Base-by-base conservation (phyloP, 1,140 invertebrate species). In the Micrasema minimum region DNA sequence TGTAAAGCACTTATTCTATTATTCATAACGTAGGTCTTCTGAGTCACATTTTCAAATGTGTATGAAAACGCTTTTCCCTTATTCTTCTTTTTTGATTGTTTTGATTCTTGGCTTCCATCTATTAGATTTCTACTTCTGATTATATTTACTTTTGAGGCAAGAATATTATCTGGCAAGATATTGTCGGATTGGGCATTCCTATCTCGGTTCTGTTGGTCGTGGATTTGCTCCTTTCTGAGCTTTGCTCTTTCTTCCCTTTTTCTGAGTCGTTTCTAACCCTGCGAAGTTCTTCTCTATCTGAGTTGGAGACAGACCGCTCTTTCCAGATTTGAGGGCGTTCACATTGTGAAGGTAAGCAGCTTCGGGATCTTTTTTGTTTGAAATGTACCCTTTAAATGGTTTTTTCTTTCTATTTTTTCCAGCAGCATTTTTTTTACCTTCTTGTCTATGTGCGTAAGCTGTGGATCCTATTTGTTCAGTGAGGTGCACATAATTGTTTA, bases 1-100 rank as follows among this genome's bases (percentile, higher is more conserved):
- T 85, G 82, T 0, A 85, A 75, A 1, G 80, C 82, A 70, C 82
- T 85, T 64, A 85, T 79, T 69, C 83, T 81, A 70, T 85, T 85
- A 51, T 83, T 77, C 14, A 83, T 72, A 4, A 80, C 80, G 72
- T 83, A 83, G 0, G 82, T 85, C 20, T 79, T 78, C 0, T 81
- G 81, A 45, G 81, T 81, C 0, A 81, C 79, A 5, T 80, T 79
- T 12, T 80, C 77, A 31, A 83, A 72, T 12, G 75, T 73, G 4
- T 79, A 78, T 10, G 66, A 69, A 0, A 74, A 53, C 41, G 66
- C 69, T 55, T 75, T 74, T 26, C 16, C 37, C 1, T 38, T 38
- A 10, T 59, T 59, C 35, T 20, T 20, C 26, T 61, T 59, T 53
- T 31, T 64, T 41, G 61, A 61, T 62, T 61, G 23, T 23, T 4